Conservation (phyloP, 2,888 invertebrate genomes). For the Tachina lurida region DNA sequence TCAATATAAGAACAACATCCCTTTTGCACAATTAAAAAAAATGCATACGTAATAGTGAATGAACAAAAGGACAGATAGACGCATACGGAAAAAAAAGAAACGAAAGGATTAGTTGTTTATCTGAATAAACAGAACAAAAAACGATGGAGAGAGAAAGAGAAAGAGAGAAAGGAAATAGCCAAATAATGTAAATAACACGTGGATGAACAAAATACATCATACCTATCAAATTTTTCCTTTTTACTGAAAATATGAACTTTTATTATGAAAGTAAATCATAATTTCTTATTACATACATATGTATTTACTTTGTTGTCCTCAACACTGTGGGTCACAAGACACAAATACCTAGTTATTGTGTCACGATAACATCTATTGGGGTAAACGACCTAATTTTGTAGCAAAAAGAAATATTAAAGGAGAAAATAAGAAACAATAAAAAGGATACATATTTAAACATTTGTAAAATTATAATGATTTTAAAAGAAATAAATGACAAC, state of each 20-base stretch:
- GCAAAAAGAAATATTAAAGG: constrained; percentile 4
- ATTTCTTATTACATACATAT: constrained; percentile 28
- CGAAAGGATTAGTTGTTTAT: constrained; percentile 14
- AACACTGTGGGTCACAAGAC: constrained; percentile 17
- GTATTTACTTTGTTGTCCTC: constrained; percentile 5
- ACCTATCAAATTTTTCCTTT: constrained; percentile 22
- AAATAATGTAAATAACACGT: constrained; percentile 55
- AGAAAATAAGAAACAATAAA: constrained; percentile 26
- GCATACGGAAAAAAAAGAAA: background rate
- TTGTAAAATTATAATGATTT: constrained; percentile 1
- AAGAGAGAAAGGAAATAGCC: background rate
- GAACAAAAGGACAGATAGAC: constrained; percentile 1
- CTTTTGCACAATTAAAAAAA: constrained; percentile 14
- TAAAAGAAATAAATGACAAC: background rate
- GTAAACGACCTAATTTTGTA: constrained; percentile 71
- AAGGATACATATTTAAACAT: constrained; percentile 1
- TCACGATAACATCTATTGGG: constrained; percentile 68
- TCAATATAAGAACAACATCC: constrained; percentile 24
- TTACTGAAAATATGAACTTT: constrained; percentile 28
- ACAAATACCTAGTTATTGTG: constrained; percentile 51
- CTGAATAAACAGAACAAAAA: background rate
- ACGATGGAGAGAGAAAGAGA: background rate
- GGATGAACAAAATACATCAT: constrained; percentile 61
- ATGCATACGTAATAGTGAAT: background rate
- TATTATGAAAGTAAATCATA: constrained; percentile 14